These are phyloP conservation scores for Aegotheles bennettii DNA, from an alignment of 2,113 vertebrate species.

Conservation along the genomic window DNA sequence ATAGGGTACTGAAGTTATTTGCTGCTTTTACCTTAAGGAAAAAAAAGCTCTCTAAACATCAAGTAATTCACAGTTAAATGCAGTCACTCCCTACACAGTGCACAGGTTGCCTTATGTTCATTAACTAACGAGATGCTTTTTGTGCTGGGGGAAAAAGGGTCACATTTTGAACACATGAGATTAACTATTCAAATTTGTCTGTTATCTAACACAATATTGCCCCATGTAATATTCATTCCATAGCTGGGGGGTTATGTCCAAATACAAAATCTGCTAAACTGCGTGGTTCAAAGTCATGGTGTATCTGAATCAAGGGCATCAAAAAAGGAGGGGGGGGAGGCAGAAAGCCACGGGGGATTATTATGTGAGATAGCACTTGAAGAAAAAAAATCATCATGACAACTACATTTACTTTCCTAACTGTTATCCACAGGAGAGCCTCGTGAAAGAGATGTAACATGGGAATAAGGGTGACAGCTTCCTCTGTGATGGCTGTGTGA, in stretches of 20 bases:
- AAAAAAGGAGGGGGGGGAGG: fast-evolving
- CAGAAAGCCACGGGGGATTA: background rate
- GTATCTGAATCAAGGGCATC: background rate
- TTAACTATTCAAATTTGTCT: background rate
- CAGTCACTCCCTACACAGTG: background rate
- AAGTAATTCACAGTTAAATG: background rate
- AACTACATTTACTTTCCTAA: background rate
- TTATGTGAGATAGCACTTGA: background rate
- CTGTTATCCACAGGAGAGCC: background rate
- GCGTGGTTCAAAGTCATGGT: background rate
- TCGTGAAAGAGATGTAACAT: background rate
- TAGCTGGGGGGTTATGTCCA: background rate
- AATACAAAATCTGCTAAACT: background rate
- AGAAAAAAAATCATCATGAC: background rate
- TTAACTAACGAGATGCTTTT: background rate
- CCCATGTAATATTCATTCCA: background rate
- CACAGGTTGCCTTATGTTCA: background rate
- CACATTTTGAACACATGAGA: background rate
- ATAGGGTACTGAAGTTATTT: background rate
- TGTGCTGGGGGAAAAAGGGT: background rate
- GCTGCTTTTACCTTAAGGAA: background rate
- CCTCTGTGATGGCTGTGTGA: background rate
- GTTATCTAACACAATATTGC: background rate
- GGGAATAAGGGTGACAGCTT: background rate
- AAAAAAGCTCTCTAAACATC: background rate